Evolutionary conservation across 2,113 vertebrate species (phyloP).

Genomic region (Athene cunicularia): DNA sequence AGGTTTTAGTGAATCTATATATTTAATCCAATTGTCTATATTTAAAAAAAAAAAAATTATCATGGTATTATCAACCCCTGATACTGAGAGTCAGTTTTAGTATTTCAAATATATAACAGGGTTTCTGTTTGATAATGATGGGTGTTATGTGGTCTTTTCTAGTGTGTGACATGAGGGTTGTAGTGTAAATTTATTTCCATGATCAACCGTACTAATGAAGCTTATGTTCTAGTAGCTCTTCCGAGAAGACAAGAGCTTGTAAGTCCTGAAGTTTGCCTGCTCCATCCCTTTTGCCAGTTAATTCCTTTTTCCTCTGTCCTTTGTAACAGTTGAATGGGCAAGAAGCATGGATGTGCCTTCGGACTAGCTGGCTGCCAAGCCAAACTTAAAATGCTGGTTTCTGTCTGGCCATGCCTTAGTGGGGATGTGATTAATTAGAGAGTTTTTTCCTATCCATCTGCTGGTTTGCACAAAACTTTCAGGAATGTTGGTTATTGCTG

Average conservation of each 20-base stretch:
- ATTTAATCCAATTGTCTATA: neutral
- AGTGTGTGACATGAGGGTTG: neutral
- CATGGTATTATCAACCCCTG: neutral
- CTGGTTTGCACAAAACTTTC: constrained; percentile 36
- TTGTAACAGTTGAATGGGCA: neutral
- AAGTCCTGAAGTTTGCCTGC: neutral
- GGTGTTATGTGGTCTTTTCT: neutral
- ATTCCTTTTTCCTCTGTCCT: neutral
- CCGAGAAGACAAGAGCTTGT: rapidly evolving
- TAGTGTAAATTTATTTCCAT: neutral
- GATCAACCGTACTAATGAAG: neutral
- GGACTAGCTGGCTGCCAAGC: neutral
- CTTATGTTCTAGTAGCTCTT: neutral
- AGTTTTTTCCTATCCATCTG: constrained; percentile 39
- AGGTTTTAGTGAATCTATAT: neutral
- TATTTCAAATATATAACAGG: neutral
- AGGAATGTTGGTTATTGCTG: constrained; percentile 50
- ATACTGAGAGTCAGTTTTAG: neutral
- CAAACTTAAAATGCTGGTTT: constrained; percentile 1
- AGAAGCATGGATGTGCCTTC: neutral
- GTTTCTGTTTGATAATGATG: neutral
- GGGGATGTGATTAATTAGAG: constrained; percentile 58
- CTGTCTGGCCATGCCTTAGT: constrained; percentile 16
- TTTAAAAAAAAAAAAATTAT: too few relatives aligned
- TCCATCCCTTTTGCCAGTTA: neutral